Conservation (phyloP, 1,140 invertebrate species). For the Tetranychus urticae region DNA sequence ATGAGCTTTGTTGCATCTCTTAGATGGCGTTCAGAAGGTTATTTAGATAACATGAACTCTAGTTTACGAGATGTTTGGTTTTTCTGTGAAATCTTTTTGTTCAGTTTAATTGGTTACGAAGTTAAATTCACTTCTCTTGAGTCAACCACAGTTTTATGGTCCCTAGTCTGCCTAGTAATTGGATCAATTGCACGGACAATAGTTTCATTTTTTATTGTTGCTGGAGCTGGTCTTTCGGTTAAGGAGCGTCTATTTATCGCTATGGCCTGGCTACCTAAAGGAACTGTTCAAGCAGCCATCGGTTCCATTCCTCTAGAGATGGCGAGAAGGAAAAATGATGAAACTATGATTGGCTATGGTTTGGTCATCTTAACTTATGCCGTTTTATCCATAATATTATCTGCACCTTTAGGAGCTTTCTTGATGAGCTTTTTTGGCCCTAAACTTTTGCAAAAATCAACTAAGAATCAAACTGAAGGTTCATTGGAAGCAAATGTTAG, state of each 20-base stretch:
- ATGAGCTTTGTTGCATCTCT: conserved; percentile 48
- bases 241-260: conserved; percentile 73
- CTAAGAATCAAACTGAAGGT: too few species aligned
- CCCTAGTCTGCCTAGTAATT: conserved; percentile 18
- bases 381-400: too few species aligned
- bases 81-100: conserved; percentile 76
- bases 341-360: too few species aligned
- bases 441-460: too few species aligned
- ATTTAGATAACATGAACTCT: conserved; percentile 36
- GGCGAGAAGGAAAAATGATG: conserved; percentile 18
- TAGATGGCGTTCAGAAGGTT: conserved; percentile 13
- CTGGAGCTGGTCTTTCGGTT: conserved; percentile 37
- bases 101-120: conserved; percentile 65
- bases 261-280: conserved; percentile 77
- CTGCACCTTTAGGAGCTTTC: too few species aligned
- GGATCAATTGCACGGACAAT: conserved; percentile 30
- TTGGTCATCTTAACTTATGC: too few species aligned
- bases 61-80: conserved; percentile 71
- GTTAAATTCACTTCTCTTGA: conserved; percentile 26
- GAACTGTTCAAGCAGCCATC: conserved; percentile 65
- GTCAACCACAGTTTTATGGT: conserved; percentile 17
- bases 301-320: conserved; percentile 47
- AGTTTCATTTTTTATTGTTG: conserved; percentile 31
- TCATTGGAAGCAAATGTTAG: too few species aligned
- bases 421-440: too few species aligned